Conservation (phyloP, 2,113 vertebrate genomes). For the Donacobius atricapilla region DNA sequence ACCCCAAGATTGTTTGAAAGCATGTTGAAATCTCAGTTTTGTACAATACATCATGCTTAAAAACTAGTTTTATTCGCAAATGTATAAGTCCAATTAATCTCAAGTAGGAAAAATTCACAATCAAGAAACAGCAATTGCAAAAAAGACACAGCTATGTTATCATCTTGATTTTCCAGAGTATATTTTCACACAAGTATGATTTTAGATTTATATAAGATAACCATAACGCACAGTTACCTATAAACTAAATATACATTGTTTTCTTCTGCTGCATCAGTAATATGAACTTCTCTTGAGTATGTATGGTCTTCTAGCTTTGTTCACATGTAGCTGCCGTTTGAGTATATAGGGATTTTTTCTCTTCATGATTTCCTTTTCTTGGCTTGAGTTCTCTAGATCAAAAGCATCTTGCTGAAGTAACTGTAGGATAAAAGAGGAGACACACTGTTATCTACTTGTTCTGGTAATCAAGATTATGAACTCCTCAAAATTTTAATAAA, state of each 20-base stretch:
- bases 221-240: conserved; percentile 73
- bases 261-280: conserved; percentile 79
- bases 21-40: conserved; percentile 41
- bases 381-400: conserved; percentile 73
- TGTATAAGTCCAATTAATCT: conserved; percentile 76
- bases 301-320: conserved; percentile 92
- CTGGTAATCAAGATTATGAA: not conserved
- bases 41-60: conserved; percentile 73
- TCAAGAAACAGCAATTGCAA: conserved; percentile 63
- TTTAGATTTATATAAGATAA: conserved; percentile 67
- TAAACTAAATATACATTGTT: conserved; percentile 71
- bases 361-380: conserved; percentile 84
- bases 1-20: not conserved
- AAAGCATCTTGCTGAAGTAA: conserved; percentile 80
- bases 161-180: conserved; percentile 54
- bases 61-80: conserved; percentile 79
- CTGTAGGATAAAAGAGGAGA: conserved; percentile 59
- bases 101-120: conserved; percentile 76
- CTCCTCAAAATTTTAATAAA: not conserved
- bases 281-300: conserved; percentile 88
- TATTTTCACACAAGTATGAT: conserved; percentile 68
- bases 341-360: conserved; percentile 96
- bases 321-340: conserved; percentile 85
- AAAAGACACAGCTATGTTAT: conserved; percentile 69
- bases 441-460: not conserved